These are phyloP conservation scores for Drosophila borealis DNA, from an alignment of 2,888 invertebrate genomes.

Conservation along the genomic window DNA sequence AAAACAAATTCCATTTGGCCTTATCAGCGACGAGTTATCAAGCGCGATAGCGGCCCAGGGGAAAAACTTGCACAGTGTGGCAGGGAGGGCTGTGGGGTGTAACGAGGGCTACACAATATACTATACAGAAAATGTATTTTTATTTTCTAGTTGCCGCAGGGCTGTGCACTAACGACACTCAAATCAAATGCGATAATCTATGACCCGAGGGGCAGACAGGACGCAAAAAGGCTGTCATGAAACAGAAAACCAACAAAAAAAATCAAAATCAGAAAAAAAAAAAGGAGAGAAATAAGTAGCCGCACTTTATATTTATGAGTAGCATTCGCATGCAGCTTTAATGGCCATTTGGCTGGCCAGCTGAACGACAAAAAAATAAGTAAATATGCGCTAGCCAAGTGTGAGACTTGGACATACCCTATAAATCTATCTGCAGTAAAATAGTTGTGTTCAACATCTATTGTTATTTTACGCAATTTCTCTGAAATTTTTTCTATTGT, in stretches of 20 bases:
- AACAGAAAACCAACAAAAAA: slow-evolving; percentile 20
- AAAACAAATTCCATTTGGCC: slow-evolving; percentile 62
- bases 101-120: slow-evolving; percentile 22
- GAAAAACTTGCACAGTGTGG: slow-evolving; percentile 15
- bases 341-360: slow-evolving; percentile 63
- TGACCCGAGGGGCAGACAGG: slow-evolving; percentile 46
- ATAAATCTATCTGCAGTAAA: background rate
- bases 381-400: background rate
- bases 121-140: slow-evolving; percentile 21
- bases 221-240: slow-evolving; percentile 33
- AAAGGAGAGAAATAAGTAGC: slow-evolving; percentile 62
- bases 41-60: slow-evolving; percentile 26
- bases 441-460: no score
- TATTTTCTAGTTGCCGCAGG: slow-evolving; percentile 29
- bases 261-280: slow-evolving; percentile 7
- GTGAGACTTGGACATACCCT: background rate
- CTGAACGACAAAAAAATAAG: slow-evolving; percentile 22
- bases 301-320: slow-evolving; percentile 72
- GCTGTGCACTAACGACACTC: slow-evolving; percentile 63
- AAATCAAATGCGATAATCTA: slow-evolving; percentile 74
- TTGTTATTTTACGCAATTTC: no score
- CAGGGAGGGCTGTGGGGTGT: slow-evolving; percentile 1
- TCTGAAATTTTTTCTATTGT: no score
- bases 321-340: slow-evolving; percentile 74
- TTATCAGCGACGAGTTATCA: slow-evolving; percentile 51